These are phyloP conservation scores for Dicentrarchus labrax DNA, from an alignment of 2,113 vertebrate genomes.

Conservation along the genomic window DNA sequence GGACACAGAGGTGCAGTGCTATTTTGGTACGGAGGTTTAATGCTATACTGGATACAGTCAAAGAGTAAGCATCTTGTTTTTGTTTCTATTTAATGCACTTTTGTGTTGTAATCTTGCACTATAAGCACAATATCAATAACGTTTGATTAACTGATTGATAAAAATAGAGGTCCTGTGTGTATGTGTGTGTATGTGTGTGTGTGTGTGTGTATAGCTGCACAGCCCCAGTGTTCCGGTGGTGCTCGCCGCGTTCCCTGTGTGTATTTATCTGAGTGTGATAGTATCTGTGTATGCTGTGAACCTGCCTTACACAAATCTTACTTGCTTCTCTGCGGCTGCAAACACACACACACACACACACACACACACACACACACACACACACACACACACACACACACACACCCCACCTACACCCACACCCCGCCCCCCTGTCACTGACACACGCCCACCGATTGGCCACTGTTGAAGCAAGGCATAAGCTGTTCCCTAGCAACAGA, in stretches of 20 bases:
- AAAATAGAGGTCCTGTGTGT: constrained; percentile 4
- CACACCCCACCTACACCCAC: constrained; percentile 34
- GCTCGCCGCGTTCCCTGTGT: constrained; percentile 25
- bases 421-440: constrained; percentile 55
- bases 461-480: constrained; percentile 83
- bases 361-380: constrained; percentile 33
- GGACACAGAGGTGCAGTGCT: constrained; percentile 20
- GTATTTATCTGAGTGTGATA: constrained; percentile 60
- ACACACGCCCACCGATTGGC: constrained; percentile 80
- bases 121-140: not conserved
- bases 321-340: constrained; percentile 76
- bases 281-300: constrained; percentile 75
- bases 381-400: constrained; percentile 45
- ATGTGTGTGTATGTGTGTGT: constrained; percentile 33
- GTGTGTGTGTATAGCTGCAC: constrained; percentile 22
- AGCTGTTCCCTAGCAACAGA: constrained; percentile 89
- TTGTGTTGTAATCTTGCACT: not conserved
- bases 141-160: constrained; percentile 14
- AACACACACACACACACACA: constrained; percentile 48
- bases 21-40: constrained; percentile 24
- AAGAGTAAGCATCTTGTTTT: not conserved
- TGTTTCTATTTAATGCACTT: not conserved
- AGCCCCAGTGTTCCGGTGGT: constrained; percentile 16
- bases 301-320: constrained; percentile 78
- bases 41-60: not conserved